A percentile compares a stretch with the other conserved stretches of the same genome.
phyloP scores from a whole-genome alignment of 2,797 vertebrate genomes.

The Heterohyrax brucei region DNA sequence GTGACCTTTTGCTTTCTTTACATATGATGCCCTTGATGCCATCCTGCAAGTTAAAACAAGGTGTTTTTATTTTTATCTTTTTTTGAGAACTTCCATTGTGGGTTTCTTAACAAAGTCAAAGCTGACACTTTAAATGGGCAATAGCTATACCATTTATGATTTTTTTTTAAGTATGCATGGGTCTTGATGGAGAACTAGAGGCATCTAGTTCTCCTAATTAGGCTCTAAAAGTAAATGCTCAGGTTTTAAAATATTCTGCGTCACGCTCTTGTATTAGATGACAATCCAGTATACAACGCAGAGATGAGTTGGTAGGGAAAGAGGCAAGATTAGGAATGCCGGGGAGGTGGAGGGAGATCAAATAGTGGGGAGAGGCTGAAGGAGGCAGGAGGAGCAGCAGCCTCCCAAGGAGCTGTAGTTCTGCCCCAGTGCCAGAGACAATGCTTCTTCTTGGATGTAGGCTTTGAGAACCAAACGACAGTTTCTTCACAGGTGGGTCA shows the following conservation, averaged over 20 bases:
- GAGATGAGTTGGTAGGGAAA: neutral
- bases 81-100: slow-evolving; percentile 22
- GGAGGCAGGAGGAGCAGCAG: neutral
- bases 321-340: neutral
- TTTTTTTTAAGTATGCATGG: slow-evolving; percentile 13
- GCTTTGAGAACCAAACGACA: slow-evolving; percentile 19
- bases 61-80: slow-evolving; percentile 33
- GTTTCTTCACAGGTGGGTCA: slow-evolving; percentile 20
- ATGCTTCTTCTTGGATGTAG: neutral
- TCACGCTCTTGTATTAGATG: neutral
- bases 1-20: too few species aligned
- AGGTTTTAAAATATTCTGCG: neutral
- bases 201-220: neutral
- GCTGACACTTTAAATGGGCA: slow-evolving; percentile 63
- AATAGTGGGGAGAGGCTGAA: neutral
- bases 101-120: slow-evolving; percentile 32
- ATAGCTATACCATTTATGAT: neutral
- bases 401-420: neutral
- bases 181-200: slow-evolving; percentile 42
- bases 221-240: neutral
- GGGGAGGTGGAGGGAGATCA: neutral
- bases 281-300: slow-evolving; percentile 9
- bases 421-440: neutral
- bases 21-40: too few species aligned
- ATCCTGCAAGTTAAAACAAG: neutral